These are phyloP conservation scores for Cochlearius cochlearius DNA, from an alignment of 2,113 vertebrate genomes.

Conservation along the genomic window DNA sequence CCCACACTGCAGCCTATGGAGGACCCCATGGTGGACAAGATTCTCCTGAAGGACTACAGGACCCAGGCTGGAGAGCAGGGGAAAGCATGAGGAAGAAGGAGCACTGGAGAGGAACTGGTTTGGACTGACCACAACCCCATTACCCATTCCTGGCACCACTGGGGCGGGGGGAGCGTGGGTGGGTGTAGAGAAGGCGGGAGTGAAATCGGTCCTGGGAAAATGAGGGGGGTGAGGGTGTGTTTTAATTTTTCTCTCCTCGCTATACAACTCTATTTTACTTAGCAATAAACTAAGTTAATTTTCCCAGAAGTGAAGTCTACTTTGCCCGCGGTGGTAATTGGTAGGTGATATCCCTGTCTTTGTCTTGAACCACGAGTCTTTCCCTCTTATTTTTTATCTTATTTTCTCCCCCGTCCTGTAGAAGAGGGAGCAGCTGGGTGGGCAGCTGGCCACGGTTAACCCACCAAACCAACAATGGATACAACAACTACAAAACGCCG, in stretches of 20 bases:
- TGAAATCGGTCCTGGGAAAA: background rate
- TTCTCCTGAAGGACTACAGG: background rate
- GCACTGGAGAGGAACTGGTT: background rate
- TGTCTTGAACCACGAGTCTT: background rate
- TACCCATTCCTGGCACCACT: background rate
- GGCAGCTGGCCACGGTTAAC: background rate
- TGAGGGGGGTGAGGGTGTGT: fast-evolving
- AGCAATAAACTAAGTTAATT: background rate
- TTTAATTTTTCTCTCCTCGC: background rate
- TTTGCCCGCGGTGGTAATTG: background rate
- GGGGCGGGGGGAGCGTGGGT: no score
- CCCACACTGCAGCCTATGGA: background rate
- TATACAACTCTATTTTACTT: background rate
- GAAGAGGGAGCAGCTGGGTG: background rate
- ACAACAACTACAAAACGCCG: background rate
- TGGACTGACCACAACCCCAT: fast-evolving
- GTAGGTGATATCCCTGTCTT: background rate
- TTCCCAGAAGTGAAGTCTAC: background rate
- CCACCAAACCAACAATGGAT: background rate
- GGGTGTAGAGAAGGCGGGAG: background rate
- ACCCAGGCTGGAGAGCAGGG: background rate
- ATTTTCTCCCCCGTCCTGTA: background rate
- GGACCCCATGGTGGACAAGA: fast-evolving
- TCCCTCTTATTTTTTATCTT: background rate
- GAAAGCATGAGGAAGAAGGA: background rate